Evolutionary conservation across 2,888 invertebrate genomes (phyloP).

Genomic region (Amphipyra tragopoginis): DNA sequence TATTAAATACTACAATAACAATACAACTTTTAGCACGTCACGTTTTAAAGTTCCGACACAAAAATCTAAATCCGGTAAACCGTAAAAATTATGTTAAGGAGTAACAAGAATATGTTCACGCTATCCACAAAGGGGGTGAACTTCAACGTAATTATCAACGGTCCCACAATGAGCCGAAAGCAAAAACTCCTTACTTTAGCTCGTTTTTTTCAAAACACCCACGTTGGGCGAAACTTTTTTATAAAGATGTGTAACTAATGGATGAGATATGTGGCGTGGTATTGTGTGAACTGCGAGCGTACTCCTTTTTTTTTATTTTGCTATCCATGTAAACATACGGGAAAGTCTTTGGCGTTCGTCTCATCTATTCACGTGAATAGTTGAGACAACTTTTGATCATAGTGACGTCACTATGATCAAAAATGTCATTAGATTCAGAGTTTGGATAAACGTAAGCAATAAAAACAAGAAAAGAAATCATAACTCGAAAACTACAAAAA

Average conservation of each 20-base stretch:
- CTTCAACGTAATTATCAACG: constrained; percentile 59
- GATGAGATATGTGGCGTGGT: constrained; percentile 44
- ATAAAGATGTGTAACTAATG: constrained; percentile 33
- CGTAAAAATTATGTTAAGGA: constrained; percentile 8
- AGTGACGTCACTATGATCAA: too few species aligned
- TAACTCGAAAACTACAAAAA: too few species aligned
- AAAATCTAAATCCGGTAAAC: constrained; percentile 9
- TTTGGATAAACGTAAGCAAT: too few species aligned
- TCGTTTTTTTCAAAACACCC: constrained; percentile 46
- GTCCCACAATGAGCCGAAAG: constrained; percentile 33
- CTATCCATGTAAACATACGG: neutral
- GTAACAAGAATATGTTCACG: constrained; percentile 29
- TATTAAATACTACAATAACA: too few species aligned
- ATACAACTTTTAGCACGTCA: neutral
- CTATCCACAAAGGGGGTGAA: constrained; percentile 39
- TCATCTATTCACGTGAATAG: too few species aligned
- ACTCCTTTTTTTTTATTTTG: constrained; percentile 1
- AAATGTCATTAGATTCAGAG: too few species aligned
- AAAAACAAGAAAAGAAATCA: too few species aligned
- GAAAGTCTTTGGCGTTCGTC: neutral
- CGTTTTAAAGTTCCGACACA: neutral
- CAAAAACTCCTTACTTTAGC: constrained; percentile 26
- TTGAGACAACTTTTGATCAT: too few species aligned
- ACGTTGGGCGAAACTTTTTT: constrained; percentile 33
- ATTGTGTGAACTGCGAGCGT: constrained; percentile 33